phyloP scores from a whole-genome alignment of 2,888 invertebrate species.

The Pyrgus malvae region DNA sequence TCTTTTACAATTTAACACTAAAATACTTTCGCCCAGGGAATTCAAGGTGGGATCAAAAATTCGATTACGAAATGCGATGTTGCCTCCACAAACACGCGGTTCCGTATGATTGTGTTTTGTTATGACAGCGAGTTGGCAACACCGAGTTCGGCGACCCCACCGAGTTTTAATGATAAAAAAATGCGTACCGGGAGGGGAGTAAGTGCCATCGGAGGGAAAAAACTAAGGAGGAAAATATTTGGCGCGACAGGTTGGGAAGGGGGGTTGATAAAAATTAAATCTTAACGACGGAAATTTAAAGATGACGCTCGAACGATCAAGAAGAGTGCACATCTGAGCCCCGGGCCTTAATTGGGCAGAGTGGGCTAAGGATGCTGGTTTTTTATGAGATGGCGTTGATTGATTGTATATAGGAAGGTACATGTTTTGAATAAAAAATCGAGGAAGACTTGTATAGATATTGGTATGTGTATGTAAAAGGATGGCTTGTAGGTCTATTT shows the following conservation, averaged over 20 bases:
- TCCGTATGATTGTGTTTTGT: constrained; percentile 75
- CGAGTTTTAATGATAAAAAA: constrained; percentile 82
- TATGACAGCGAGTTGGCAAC: constrained; percentile 78
- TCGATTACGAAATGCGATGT: constrained; percentile 45
- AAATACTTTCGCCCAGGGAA: no score
- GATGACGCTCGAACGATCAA: constrained; percentile 81
- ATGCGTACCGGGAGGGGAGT: constrained; percentile 77
- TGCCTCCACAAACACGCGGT: constrained; percentile 50
- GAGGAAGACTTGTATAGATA: background rate
- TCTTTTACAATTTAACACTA: no score
- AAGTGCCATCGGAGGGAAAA: constrained; percentile 81
- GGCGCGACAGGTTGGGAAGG: constrained; percentile 78
- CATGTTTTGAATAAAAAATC: constrained; percentile 1
- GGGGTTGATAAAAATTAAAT: constrained; percentile 80
- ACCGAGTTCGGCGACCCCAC: constrained; percentile 78
- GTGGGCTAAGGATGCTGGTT: constrained; percentile 54
- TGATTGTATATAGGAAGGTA: constrained; percentile 33
- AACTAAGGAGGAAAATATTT: constrained; percentile 82
- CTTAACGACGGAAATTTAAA: constrained; percentile 83
- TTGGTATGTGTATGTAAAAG: no score
- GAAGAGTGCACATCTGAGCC: constrained; percentile 80
- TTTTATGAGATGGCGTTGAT: constrained; percentile 42
- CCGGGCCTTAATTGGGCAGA: constrained; percentile 77
- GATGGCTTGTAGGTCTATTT: no score
- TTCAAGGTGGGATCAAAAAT: background rate